A percentile compares a stretch with the other conserved stretches of the same genome.
These are phyloP conservation scores for Vollenhovia emeryi DNA, from an alignment of 1,140 invertebrate genomes.

Conservation along the genomic window DNA sequence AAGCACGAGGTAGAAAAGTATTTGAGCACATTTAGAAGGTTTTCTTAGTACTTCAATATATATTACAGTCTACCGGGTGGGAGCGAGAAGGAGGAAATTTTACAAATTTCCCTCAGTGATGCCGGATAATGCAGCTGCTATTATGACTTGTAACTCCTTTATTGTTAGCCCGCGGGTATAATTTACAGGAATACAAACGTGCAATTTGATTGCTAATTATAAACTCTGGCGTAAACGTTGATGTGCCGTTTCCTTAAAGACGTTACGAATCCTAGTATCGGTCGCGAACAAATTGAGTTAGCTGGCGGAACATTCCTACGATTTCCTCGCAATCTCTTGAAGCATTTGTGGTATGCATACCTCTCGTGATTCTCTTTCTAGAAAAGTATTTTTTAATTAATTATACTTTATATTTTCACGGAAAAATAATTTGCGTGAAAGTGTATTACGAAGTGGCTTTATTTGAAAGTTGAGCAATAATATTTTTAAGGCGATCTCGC, in stretches of 20 bases:
- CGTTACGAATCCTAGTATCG: neutral
- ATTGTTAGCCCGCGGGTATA: no score
- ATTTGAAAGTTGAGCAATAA: neutral
- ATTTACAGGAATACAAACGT: conserved; percentile 15
- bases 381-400: neutral
- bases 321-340: conserved; percentile 35
- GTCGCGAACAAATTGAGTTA: conserved; percentile 54
- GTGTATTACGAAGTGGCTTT: neutral
- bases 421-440: neutral
- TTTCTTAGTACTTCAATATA: conserved; percentile 27
- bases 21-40: conserved; percentile 39
- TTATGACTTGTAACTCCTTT: neutral
- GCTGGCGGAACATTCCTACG: conserved; percentile 1
- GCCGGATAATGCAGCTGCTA: neutral
- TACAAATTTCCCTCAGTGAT: neutral
- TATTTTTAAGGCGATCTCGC: neutral
- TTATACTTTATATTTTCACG: neutral
- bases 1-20: conserved; percentile 36
- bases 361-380: neutral
- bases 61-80: neutral
- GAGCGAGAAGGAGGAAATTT: neutral
- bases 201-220: conserved; percentile 4
- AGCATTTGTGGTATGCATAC: neutral
- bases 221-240: neutral
- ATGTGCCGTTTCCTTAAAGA: neutral